Evolutionary conservation across 2,113 vertebrate genomes (phyloP).

Genomic region (Meleagris gallopavo): DNA sequence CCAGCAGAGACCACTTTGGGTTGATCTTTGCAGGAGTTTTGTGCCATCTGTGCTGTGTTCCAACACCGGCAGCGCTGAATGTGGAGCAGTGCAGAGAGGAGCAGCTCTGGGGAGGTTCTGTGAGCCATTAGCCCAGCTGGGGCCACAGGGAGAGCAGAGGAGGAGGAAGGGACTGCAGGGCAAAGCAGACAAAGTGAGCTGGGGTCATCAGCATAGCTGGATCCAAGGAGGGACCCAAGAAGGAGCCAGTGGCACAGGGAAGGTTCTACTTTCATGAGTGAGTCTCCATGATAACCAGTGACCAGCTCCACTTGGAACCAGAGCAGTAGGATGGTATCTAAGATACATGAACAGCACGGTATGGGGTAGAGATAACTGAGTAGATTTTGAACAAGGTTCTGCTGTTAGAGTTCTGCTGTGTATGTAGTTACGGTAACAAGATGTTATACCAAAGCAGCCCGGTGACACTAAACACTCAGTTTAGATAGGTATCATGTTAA

Average conservation of each 20-base stretch:
- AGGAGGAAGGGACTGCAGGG: background rate
- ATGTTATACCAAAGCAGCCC: background rate
- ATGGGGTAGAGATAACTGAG: background rate
- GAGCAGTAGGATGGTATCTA: background rate
- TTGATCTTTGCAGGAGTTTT: fast-evolving
- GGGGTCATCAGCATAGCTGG: background rate
- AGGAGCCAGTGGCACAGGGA: background rate
- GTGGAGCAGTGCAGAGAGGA: background rate
- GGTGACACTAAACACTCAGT: background rate
- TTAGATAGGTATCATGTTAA: background rate
- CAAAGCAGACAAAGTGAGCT: background rate
- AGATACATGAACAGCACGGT: background rate
- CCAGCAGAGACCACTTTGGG: background rate
- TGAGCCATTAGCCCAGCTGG: background rate
- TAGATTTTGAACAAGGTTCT: background rate
- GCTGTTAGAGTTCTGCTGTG: background rate
- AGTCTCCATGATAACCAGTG: background rate
- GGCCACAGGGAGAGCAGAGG: background rate
- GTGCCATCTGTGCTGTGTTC: fast-evolving
- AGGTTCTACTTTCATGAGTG: background rate
- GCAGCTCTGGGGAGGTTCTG: fast-evolving
- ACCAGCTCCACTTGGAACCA: background rate
- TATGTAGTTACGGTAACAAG: fast-evolving
- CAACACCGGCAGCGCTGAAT: background rate
- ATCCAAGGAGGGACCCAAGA: background rate